Evolutionary conservation across 53 echinoderm and acorn worm species (phyloP).

Genomic region (Astropecten irregularis): DNA sequence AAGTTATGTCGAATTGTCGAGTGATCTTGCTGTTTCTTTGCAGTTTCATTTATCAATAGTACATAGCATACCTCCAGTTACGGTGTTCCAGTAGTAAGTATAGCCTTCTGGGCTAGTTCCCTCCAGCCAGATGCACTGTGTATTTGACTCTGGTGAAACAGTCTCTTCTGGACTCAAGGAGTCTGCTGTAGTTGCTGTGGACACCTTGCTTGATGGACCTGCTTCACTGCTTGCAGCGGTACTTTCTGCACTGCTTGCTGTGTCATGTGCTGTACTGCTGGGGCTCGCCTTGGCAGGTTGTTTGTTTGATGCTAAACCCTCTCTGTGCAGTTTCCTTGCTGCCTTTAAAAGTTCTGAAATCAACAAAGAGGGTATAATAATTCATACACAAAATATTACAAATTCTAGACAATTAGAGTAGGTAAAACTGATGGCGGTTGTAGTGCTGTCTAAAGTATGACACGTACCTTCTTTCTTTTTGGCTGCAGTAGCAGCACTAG

Average conservation of each 20-base stretch:
- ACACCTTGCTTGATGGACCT: background rate
- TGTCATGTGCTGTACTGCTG: background rate
- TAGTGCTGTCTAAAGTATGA: background rate
- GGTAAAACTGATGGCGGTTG: too few species aligned
- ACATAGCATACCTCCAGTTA: slow-evolving; percentile 76
- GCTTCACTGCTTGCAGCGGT: background rate
- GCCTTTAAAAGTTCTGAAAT: background rate
- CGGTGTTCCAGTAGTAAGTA: slow-evolving; percentile 95
- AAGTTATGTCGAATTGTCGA: too few species aligned
- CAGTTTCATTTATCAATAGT: too few species aligned
- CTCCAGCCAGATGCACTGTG: slow-evolving; percentile 72
- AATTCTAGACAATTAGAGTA: too few species aligned
- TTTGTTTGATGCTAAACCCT: slow-evolving; percentile 10
- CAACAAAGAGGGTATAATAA: too few species aligned
- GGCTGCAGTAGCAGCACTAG: slow-evolving; percentile 30
- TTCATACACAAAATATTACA: too few species aligned
- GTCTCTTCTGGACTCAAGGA: background rate
- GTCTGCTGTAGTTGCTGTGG: background rate
- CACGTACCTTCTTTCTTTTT: slow-evolving; percentile 17
- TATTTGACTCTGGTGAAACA: background rate
- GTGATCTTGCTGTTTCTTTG: too few species aligned
- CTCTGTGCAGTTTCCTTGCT: slow-evolving; percentile 17
- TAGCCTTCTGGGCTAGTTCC: slow-evolving; percentile 78
- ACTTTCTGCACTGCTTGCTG: background rate
- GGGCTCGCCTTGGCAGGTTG: background rate